phyloP scores from a whole-genome alignment of 2,113 vertebrate species.

The Speoplatyrhinus poulsoni region DNA sequence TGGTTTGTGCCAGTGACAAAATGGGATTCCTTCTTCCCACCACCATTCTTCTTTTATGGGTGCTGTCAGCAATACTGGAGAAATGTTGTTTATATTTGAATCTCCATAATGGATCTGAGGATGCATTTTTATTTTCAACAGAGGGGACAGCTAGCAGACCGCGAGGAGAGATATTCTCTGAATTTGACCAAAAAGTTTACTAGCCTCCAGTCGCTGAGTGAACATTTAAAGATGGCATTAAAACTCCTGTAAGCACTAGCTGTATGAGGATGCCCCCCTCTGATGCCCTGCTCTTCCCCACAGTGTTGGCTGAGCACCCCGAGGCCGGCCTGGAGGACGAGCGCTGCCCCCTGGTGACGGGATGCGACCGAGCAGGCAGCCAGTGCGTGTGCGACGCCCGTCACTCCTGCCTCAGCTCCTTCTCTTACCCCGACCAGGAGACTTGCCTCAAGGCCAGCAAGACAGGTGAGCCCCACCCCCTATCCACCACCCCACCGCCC shows the following conservation, averaged over 20 bases:
- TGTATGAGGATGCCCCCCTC: too few relatives aligned
- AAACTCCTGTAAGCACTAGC: too few relatives aligned
- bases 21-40: too few relatives aligned
- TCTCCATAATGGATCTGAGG: too few relatives aligned
- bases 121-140: too few relatives aligned
- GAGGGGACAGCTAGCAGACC: too few relatives aligned
- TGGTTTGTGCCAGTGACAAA: not conserved
- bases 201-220: too few relatives aligned
- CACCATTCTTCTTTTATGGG: not conserved
- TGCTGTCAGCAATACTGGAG: too few relatives aligned
- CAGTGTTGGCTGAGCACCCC: constrained; percentile 62
- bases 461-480: constrained; percentile 62
- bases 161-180: too few relatives aligned
- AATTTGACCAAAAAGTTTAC: too few relatives aligned
- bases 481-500: constrained; percentile 4
- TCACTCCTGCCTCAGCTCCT: constrained; percentile 72
- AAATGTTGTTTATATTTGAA: too few relatives aligned
- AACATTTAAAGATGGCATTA: too few relatives aligned
- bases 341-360: constrained; percentile 73
- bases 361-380: constrained; percentile 68
- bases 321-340: constrained; percentile 73
- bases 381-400: constrained; percentile 75
- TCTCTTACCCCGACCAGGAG: constrained; percentile 71
- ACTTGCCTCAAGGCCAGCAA: constrained; percentile 63
- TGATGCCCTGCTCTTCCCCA: not conserved